Percentiles rank a stretch among this genome's conserved stretches.
Evolutionary conservation across 1,140 invertebrate species (phyloP).

Genomic region (Rhagoletis pomonella): DNA sequence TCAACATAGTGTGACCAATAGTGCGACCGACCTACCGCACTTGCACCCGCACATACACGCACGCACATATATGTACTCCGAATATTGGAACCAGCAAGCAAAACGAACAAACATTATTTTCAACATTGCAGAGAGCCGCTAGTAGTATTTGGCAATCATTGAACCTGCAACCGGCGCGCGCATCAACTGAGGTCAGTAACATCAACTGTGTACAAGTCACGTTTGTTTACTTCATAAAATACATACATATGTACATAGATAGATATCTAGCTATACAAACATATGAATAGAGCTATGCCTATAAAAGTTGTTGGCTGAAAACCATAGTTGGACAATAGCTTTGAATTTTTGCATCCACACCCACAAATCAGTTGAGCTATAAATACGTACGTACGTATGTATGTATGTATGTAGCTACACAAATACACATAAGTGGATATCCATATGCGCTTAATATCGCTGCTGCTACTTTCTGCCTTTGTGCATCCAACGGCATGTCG

Average conservation of each 20-base stretch:
- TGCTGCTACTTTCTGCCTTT: background rate
- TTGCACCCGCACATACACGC: background rate
- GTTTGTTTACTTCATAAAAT: slow-evolving; percentile 49
- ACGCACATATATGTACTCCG: background rate
- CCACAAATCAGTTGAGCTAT: slow-evolving; percentile 12
- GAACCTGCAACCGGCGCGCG: slow-evolving; percentile 32
- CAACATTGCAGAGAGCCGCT: background rate
- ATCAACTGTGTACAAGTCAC: slow-evolving; percentile 21
- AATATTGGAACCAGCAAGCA: too few species aligned
- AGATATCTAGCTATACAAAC: background rate
- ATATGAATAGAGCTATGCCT: background rate
- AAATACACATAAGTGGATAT: background rate
- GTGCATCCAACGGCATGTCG: background rate
- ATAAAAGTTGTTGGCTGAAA: background rate
- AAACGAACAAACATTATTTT: too few species aligned
- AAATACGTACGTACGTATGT: too few species aligned
- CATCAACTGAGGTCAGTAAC: slow-evolving; percentile 52
- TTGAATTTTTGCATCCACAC: slow-evolving; percentile 35
- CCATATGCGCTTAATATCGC: background rate
- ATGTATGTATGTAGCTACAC: background rate
- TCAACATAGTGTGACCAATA: background rate
- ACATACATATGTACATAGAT: background rate
- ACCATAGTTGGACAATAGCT: background rate
- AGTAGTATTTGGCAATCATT: slow-evolving; percentile 43
- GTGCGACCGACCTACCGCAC: slow-evolving; percentile 40